Evolutionary conservation across 2,888 invertebrate genomes (phyloP), one percentile per base, ranked within the genome.

Genomic region (Perdita meconis): DNA sequence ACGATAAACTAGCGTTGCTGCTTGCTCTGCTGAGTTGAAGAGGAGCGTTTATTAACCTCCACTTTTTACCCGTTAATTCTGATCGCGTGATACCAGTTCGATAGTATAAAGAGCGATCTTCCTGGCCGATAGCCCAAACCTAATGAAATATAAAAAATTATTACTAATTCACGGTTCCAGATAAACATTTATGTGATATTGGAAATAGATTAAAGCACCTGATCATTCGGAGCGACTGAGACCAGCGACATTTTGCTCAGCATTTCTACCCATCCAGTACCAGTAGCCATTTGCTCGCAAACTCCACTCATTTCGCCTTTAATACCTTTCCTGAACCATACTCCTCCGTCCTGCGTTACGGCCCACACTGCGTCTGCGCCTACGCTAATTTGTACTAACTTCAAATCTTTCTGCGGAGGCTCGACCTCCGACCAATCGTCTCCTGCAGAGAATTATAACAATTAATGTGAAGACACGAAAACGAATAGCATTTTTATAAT

Each of bases 221-320:
- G 98, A 93, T 98, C 97, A 93, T 97, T 97, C 13, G 95, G 94
- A 38, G 97, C 96, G 69, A 98, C 96, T n/a, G 97, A 96, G 56
- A 98, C 94, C 89, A 96, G 94, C 24, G 95, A 94, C 95, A 98
- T 96, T 90, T 95, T 95, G 55, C 97, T 97, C 76, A 97, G 96
- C 94, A 98, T 97, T 93, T 97, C 97, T 34, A 98, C 95, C 98
- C 98, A 98, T 30, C 96, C 96, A 88, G 94, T 95, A 3, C 97
- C 97, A 87, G 95, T 95, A 8, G 97, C 96, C 71, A 96, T 93
- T 89, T 95, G 95, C 92, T 96, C 96, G 86, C 95, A 96, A 75
- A 94, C 93, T 3, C 96, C 96, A 24, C 96, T 94, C 94, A 91
- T 95, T 95, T 61, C 96, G 95, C 93, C 96, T 94, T 81, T 96